Base-by-base conservation (phyloP, 1,140 invertebrate species). In the Hylaeus volcanicus region DNA sequence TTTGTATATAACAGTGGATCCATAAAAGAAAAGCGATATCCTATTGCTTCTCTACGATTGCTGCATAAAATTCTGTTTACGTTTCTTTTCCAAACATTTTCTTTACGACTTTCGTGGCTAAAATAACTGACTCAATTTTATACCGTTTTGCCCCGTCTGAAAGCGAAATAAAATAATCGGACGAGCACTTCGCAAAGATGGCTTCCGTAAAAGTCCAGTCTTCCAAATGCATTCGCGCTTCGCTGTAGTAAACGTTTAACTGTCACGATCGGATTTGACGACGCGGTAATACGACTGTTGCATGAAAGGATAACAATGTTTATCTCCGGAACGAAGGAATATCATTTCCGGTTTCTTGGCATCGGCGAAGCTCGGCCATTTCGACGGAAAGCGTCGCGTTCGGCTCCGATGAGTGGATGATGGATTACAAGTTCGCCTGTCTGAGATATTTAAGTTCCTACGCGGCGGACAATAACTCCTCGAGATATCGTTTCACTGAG, bases 391-490 rank as follows among this genome's bases (percentile, higher is more conserved):
- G n/a, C 14, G 3, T 9, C 26, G 15, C 8, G 55, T 63, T 48
- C 9, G 1, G 4, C 5, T 12, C 6, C n/a, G 39, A 71, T 41
- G 11, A 14, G 3, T 14, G 56, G 15, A 78, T 78, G 76, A 73
- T 37, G 51, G 41, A 79, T 55, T 48, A 64, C 69, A 56, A 73
- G 14, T 55, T 58, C 69, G 48, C 15, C 14, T 15, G 58, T 55
- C 2, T 9, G 60, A 64, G 74, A 81, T 78, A 82, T 77, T 86
- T 81, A 86, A 86, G 73, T 58, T 58, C 66, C 37, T 51, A 74
- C 56, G 45, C 15, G 53, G 63, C 58, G 45, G 48, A 51, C 65
- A 63, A 71, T 85, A 85, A 86, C 81, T 86, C 60, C 68, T 74
- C 51, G 60, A 74, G 70, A 86, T 68, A 53, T 69, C 69, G 70